Percentiles rank a stretch among this genome's conserved stretches.
Evolutionary conservation across 2,888 invertebrate species (phyloP).

Genomic region (Pediacus dermestoides): DNA sequence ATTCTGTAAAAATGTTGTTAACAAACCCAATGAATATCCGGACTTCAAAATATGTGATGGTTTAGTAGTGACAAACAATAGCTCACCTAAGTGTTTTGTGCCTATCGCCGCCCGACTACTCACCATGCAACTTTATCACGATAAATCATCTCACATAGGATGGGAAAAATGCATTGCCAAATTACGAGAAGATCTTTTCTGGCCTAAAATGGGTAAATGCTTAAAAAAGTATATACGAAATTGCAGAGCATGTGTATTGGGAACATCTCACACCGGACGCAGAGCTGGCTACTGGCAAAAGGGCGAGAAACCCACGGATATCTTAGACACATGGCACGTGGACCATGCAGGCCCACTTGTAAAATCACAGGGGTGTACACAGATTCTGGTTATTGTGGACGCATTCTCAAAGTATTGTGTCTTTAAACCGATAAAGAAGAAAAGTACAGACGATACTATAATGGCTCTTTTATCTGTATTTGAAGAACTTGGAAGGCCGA

Average conservation of each 20-base stretch:
- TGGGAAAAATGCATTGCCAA: slow-evolving; percentile 16
- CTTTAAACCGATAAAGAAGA: slow-evolving; percentile 19
- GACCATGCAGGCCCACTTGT: slow-evolving; percentile 35
- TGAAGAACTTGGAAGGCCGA: slow-evolving; percentile 11
- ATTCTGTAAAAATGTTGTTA: slow-evolving; percentile 6
- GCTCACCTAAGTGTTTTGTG: slow-evolving; percentile 13
- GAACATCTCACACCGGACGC: slow-evolving; percentile 25
- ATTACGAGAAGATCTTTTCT: slow-evolving; percentile 19
- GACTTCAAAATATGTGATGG: slow-evolving; percentile 6
- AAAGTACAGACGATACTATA: slow-evolving; percentile 19
- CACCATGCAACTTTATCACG: slow-evolving; percentile 16
- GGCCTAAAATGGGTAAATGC: slow-evolving; percentile 12
- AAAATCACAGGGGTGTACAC: slow-evolving; percentile 21
- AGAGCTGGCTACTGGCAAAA: slow-evolving; percentile 13
- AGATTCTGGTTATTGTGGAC: slow-evolving; percentile 30
- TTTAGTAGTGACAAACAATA: slow-evolving; percentile 12
- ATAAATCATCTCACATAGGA: slow-evolving; percentile 17
- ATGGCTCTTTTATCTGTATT: slow-evolving; percentile 7
- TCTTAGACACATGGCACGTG: slow-evolving; percentile 32
- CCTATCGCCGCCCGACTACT: slow-evolving; percentile 15
- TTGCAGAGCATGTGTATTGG: slow-evolving; percentile 29
- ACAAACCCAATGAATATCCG: slow-evolving; percentile 7
- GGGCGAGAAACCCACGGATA: slow-evolving; percentile 25
- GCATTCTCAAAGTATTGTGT: slow-evolving; percentile 28
- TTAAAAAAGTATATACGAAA: slow-evolving; percentile 11